Base-by-base conservation (phyloP, 2,888 invertebrate species). In the Coenonympha arcania region DNA sequence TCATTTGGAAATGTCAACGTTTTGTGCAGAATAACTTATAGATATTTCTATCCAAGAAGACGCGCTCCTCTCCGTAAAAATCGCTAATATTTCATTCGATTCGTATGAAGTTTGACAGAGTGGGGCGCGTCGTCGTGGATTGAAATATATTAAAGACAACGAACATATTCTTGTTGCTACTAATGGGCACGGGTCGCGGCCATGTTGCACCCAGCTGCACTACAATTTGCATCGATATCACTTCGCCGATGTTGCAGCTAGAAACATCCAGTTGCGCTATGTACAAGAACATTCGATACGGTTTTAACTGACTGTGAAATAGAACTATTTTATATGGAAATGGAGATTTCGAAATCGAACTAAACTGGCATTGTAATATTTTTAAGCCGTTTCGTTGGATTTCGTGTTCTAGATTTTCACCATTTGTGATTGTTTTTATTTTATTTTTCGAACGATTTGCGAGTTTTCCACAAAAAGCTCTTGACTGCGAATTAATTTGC, bases 201-300 rank as follows among this genome's bases (percentile, higher is more conserved):
- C 30, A 28, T 28, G 31, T 30, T 37, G 46, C 28, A 40, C 50
- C 31, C 52, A 53, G 52, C 42, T 53, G 52, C 15, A 34, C 31
- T 26, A 15, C 45, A 42, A 52, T 53, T 53, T 53, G 52, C 52
- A 53, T 53, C 46, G 50, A 50, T 49, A 50, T 50, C 49, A 45
- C 45, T 50, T 46, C 42, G 46, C 41, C 49, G 31, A 53, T 52
- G 48, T 37, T 49, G 37, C 42, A 53, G 37, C 36, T 48, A 45
- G 42, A 45, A 39, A 52, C 44, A 26, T n/a, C n/a, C n/a, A n/a
- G n/a, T n/a, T n/a, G n/a, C n/a, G 41, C 39, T 44, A 34, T 39
- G 26, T 24, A 9, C 6, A 22, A 43, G 31, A 20, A n/a, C 31
- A 31, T 30, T 43, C 22, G 20, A 30, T 31, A 31, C 31, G 15